Base-by-base conservation (phyloP, 2,113 vertebrate species). In the Fukomys damarensis region DNA sequence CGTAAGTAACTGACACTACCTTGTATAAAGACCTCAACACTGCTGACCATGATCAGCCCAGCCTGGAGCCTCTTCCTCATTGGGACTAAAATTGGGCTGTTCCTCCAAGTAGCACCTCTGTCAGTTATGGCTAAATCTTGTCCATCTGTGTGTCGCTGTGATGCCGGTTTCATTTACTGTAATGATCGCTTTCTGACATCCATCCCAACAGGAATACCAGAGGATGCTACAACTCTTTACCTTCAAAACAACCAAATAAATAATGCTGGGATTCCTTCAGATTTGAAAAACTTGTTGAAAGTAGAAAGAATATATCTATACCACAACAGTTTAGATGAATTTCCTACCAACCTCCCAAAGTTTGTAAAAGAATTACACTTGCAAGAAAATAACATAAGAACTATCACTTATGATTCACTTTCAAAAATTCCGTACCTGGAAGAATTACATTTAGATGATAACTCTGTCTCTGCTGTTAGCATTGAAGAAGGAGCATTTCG, bases 171-270 rank as follows among this genome's bases (percentile, higher is more conserved):
- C 99, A 99, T 99, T 98, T 99, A 99, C 98, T 99, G 99, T 98
- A 99, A 99, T 92, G 99, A 99, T 98, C 99, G 99, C 94, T 99
- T 99, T 96, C 98, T 99, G 98, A 99, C 99, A 93, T 99, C 99
- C 97, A 99, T 99, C 97, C 99, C 99, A 93, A 98, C 98, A 77
- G 99, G 99, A 97, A 99, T 99, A 98, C 99, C 99, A 94, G 98
- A 98, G 98, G 99, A 99, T 92, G 99, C 99, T 98, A 99, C 99
- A 91, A 99, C 99, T 96, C 99, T 99, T 97, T 99, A 99, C 98
- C 99, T 99, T 98, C 99, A 99, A 98, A 99, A 99, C 99, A 99
- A 99, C 99, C 99, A 99, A 98, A 99, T 99, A 98, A 99, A 99
- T 98, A 99, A 99, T 96, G 99, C 99, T 61, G 99, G 99, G 63